Evolutionary conservation across 2,113 vertebrate genomes (phyloP).

Genomic region (Anhinga rufa): DNA sequence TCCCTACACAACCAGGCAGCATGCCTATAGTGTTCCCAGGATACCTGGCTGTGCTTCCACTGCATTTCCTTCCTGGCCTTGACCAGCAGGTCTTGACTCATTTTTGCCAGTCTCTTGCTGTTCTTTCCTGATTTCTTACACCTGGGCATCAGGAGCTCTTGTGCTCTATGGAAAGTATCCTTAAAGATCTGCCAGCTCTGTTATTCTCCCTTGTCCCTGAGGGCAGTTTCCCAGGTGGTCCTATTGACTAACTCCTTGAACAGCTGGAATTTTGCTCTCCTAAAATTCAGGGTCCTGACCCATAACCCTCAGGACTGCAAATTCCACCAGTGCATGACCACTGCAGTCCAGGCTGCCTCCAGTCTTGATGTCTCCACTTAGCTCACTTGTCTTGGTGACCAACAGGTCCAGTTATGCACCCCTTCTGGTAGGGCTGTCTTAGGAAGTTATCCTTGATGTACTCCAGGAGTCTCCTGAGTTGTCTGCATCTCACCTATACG

Average conservation of each 20-base stretch:
- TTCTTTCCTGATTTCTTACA: background rate
- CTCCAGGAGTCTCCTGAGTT: background rate
- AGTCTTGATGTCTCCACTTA: background rate
- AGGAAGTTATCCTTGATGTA: background rate
- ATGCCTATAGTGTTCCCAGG: background rate
- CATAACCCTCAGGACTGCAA: background rate
- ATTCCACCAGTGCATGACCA: background rate
- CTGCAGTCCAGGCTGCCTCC: background rate
- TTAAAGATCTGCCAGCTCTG: background rate
- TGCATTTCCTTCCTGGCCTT: background rate
- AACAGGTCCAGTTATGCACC: background rate
- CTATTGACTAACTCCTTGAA: background rate
- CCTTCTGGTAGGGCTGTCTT: background rate
- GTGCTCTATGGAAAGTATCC: fast-evolving
- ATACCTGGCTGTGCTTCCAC: background rate
- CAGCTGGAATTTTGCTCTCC: background rate
- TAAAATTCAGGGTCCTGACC: background rate
- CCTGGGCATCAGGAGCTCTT: background rate
- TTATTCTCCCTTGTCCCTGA: background rate
- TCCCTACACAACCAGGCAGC: background rate
- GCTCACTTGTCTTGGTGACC: background rate
- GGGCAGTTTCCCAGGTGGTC: background rate
- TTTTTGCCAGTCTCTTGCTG: background rate
- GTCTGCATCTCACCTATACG: background rate
- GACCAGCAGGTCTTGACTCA: background rate